Base-by-base conservation (phyloP, 2,888 invertebrate genomes). In the Byasa hedistus region DNA sequence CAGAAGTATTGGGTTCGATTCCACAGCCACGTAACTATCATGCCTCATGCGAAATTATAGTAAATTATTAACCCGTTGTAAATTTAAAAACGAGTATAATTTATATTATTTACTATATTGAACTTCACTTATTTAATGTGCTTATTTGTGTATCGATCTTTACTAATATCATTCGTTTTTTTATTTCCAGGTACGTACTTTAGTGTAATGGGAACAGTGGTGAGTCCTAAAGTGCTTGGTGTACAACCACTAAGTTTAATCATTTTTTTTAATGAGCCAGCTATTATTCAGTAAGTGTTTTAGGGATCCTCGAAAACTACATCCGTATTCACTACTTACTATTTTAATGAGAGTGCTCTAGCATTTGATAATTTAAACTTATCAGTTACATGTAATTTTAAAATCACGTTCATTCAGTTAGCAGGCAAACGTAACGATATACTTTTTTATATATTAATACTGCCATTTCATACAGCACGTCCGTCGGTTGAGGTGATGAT, bases 161-260 rank as follows among this genome's bases (percentile, higher is more conserved):
- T 48, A 48, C 39, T 69, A 69, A 68, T 61, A 66, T 66, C 58
- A 57, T 63, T 57, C 65, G 61, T 66, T 68, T 69, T 59, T 66
- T 66, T 61, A 59, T 68, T 64, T 71, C 23, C 71, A 71, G 72
- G 73, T 71, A 71, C 70, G 73, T 72, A 44, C 54, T 56, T 15
- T 32, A 54, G 44, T 61, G 61, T 61, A 52, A 52, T 32, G 51
- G 56, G 52, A 59, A 51, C 55, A 36, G 58, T 32, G 66, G 66
- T 68, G 60, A 64, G 67, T 64, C n/a, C 32, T 44, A 55, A 56
- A 67, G 48, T 60, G 44, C 24, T 60, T 60, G 48, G 0, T 19
- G 52, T 61, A 52, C 61, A 61, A 61, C 66, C 62, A 58, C 62
- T 61, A 58, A 24, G 39, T 62, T 62, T 66, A 57, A 61, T 66